A percentile compares a stretch with the other conserved stretches of the same genome.
Evolutionary conservation across 2,113 vertebrate species (phyloP).

Genomic region (Sceloporus undulatus): DNA sequence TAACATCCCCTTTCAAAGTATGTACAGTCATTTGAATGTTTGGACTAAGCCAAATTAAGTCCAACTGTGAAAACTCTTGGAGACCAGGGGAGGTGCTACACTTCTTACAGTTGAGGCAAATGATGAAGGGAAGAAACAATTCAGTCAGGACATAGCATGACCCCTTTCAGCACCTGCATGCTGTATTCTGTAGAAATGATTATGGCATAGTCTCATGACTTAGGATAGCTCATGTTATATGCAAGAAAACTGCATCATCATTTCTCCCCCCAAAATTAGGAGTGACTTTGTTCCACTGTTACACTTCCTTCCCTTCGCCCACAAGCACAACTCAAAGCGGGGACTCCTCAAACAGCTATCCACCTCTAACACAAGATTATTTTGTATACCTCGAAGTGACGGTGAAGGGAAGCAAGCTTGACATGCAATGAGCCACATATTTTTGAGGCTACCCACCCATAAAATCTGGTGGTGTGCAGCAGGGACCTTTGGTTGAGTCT

Average conservation of each 20-base stretch:
- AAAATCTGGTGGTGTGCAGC: conserved; percentile 64
- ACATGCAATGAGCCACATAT: conserved; percentile 32
- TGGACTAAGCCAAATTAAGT: background rate
- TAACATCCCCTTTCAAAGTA: background rate
- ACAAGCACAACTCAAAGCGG: background rate
- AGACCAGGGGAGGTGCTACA: background rate
- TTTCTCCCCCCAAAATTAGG: background rate
- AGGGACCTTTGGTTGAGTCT: conserved; percentile 60
- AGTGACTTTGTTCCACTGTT: background rate
- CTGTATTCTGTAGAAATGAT: background rate
- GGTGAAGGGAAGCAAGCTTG: background rate
- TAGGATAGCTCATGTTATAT: background rate
- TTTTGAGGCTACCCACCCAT: conserved; percentile 69
- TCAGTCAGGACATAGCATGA: background rate
- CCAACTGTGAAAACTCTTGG: background rate
- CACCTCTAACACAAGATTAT: background rate
- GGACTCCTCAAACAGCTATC: background rate
- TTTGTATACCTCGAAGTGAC: background rate
- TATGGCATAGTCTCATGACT: too few species aligned
- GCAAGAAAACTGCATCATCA: background rate
- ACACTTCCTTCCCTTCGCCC: background rate
- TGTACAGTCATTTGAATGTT: background rate
- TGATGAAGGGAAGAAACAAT: background rate
- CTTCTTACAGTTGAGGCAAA: too few species aligned
- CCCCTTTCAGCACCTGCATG: background rate